Conservation (phyloP, 2,797 vertebrate species). For the Rhabdophis nuchalis region DNA sequence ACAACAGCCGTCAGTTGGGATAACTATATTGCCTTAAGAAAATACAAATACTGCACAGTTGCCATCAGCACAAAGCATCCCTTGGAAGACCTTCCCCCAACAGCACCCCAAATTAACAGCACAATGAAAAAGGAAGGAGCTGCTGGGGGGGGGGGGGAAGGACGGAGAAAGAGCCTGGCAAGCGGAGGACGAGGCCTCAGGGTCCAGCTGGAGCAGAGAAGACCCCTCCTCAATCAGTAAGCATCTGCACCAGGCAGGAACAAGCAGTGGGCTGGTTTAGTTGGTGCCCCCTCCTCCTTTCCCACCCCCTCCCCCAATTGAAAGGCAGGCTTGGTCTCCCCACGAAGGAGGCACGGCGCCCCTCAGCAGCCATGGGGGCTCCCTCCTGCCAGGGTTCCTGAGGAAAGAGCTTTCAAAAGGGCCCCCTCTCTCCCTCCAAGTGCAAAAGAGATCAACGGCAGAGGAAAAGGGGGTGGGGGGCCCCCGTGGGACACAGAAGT, state of each 20-base stretch:
- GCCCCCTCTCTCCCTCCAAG: neutral
- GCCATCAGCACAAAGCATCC: constrained; percentile 19
- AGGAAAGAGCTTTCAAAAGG: neutral
- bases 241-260: neutral
- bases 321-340: neutral
- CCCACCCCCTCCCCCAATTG: neutral
- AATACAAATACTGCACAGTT: constrained; percentile 49
- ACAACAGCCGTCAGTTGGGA: neutral
- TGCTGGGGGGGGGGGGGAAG: neutral
- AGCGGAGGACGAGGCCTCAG: neutral
- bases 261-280: neutral
- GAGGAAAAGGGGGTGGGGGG: neutral
- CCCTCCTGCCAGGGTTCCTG: neutral
- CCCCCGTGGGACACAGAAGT: neutral
- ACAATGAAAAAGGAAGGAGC: neutral
- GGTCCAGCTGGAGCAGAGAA: neutral
- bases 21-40: constrained; percentile 54
- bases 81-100: neutral
- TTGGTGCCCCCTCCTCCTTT: neutral
- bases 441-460: neutral
- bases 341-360: neutral
- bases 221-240: neutral
- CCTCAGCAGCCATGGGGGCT: too few species aligned
- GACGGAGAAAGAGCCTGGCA: neutral
- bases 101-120: neutral